Percentiles rank a stretch among this genome's conserved stretches.
phyloP scores from a whole-genome alignment of 1,140 invertebrate genomes.

The Zaprionus nigranus region DNA sequence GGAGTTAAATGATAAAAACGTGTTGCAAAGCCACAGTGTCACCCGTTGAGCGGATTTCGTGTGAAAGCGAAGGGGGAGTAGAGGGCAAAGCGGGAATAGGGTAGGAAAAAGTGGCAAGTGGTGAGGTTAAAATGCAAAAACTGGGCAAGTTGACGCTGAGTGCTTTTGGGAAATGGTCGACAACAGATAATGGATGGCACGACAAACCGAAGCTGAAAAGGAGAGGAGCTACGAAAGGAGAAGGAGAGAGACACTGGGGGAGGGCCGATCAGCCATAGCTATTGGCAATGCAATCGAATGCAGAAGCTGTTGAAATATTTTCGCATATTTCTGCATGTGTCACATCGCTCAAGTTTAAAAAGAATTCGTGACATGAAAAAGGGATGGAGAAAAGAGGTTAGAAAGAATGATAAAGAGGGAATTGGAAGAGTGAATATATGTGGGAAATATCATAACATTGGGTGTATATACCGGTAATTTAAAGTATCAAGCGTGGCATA shows the following conservation, averaged over 20 bases:
- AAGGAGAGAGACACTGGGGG: background rate
- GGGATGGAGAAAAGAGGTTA: background rate
- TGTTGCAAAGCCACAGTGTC: slow-evolving; percentile 57
- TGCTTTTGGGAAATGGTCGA: slow-evolving; percentile 55
- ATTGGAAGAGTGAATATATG: too few relatives aligned
- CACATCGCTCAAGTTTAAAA: background rate
- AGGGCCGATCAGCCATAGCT: too few relatives aligned
- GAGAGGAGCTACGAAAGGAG: background rate
- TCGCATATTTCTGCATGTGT: slow-evolving; percentile 12
- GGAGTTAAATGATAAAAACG: slow-evolving; percentile 77
- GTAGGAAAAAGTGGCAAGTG: background rate
- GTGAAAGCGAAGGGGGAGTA: background rate
- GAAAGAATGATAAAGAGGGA: background rate
- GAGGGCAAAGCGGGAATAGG: background rate
- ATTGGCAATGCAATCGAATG: slow-evolving; percentile 25
- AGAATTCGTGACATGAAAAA: slow-evolving; percentile 3
- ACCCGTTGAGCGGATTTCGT: slow-evolving; percentile 11
- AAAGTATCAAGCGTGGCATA: too few relatives aligned
- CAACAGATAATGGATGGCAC: slow-evolving; percentile 61
- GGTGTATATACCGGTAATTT: too few relatives aligned
- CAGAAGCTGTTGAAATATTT: slow-evolving; percentile 19
- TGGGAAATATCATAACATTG: too few relatives aligned
- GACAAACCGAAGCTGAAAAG: background rate
- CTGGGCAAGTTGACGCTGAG: slow-evolving; percentile 53
- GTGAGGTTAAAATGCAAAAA: slow-evolving; percentile 64